Base-by-base conservation (phyloP, 2,113 vertebrate species). In the Alosa alosa region DNA sequence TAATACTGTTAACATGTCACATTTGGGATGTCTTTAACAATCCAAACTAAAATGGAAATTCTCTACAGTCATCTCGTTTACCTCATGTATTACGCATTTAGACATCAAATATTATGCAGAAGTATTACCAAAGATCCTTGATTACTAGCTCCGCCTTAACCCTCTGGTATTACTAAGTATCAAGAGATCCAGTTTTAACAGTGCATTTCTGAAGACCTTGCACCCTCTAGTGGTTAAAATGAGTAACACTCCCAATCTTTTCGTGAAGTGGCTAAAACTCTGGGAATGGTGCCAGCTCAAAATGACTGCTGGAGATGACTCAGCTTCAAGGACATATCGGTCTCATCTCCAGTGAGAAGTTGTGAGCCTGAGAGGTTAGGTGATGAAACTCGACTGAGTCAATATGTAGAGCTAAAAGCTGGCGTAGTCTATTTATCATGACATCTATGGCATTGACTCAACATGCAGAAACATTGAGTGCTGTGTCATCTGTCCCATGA, bases 311-410 rank as follows among this genome's bases (percentile, higher is more conserved):
- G 31, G 31, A 78, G 72, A 39, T 78, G 72, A 78, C 31, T 78
- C 72, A 78, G 31, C 36, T 39, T 39, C 72, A 78, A 78, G 36
- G 68, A 75, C 68, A 15, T 0, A 31, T 39, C 72, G 13, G 72
- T 41, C 72, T 41, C 31, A 4, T 78, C 31, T 72, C 25, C 64
- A 31, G 64, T 31, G 6, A 11, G n/a, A 10, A 3, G 7, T n/a
- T 68, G 64, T 68, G 7, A 25, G 64, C 0, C 64, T 68, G n/a
- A 25, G 8, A 68, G n/a, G 31, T 39, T 17, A 78, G 25, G 72
- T 78, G 72, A 78, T 36, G 72, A 78, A 78, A 36, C 72, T 17
- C 72, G 20, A 78, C 72, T 78, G 72, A 78, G 31, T 78, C 72
- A 78, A 39, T 39, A 78, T 36, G 72, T 39, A 15, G 1, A 78